Evolutionary conservation across 1,140 invertebrate genomes (phyloP).

Genomic region (Vollenhovia emeryi): DNA sequence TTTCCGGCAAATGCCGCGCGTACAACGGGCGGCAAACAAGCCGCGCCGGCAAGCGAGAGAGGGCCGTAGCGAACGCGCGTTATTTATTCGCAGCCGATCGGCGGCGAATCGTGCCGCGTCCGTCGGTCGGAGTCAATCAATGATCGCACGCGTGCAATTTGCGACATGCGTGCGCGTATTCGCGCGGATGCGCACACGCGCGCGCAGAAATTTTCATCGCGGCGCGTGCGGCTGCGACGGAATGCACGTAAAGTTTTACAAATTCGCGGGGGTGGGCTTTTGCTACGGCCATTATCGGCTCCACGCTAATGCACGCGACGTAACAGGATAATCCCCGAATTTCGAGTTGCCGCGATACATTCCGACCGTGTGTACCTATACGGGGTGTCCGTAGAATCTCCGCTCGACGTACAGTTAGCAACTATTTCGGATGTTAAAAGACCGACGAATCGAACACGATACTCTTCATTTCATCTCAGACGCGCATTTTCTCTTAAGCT

Average conservation of each 20-base stretch:
- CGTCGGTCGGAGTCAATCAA: slow-evolving; percentile 57
- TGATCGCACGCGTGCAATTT: slow-evolving; percentile 51
- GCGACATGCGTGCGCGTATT: slow-evolving; percentile 22
- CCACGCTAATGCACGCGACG: slow-evolving; percentile 76
- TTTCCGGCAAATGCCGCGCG: slow-evolving; percentile 61
- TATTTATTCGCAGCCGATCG: slow-evolving; percentile 50
- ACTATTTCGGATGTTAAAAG: not conserved
- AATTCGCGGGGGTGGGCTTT: slow-evolving; percentile 72
- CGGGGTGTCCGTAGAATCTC: slow-evolving; percentile 25
- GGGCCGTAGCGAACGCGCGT: not conserved
- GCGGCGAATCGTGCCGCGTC: slow-evolving; percentile 40
- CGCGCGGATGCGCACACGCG: slow-evolving; percentile 10
- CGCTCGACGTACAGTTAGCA: not conserved
- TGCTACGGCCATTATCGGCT: slow-evolving; percentile 75
- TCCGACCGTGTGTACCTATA: slow-evolving; percentile 34
- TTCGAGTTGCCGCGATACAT: slow-evolving; percentile 57
- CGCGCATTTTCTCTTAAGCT: not conserved
- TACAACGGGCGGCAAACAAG: slow-evolving; percentile 7
- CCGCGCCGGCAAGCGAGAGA: not conserved
- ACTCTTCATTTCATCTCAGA: not conserved
- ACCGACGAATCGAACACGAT: not conserved
- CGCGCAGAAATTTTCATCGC: slow-evolving; percentile 70
- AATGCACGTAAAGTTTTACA: slow-evolving; percentile 69
- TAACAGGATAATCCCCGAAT: slow-evolving; percentile 76
- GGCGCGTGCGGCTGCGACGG: slow-evolving; percentile 58